Evolutionary conservation across 2,113 vertebrate species (phyloP).

Genomic region (Sceloporus tristichus): DNA sequence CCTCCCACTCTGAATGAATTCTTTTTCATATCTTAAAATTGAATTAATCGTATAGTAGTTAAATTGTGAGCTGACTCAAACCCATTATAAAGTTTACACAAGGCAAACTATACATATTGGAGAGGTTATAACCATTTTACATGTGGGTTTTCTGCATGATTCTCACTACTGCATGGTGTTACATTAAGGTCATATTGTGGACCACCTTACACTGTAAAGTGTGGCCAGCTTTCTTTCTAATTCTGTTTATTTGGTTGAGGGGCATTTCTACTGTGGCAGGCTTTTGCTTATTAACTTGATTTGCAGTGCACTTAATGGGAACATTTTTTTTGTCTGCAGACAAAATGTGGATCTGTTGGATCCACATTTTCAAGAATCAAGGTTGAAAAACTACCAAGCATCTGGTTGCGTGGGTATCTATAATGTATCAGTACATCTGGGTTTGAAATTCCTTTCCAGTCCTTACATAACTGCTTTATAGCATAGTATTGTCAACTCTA

Average conservation of each 20-base stretch:
- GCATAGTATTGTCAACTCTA: too few species aligned
- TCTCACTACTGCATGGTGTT: neutral
- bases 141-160: neutral
- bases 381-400: neutral
- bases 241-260: neutral
- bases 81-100: neutral
- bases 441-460: neutral
- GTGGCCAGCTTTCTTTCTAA: neutral
- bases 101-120: neutral
- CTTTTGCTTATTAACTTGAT: neutral
- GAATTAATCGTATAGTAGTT: neutral
- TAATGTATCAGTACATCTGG: neutral
- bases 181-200: neutral
- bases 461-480: neutral
- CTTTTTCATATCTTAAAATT: neutral
- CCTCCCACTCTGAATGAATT: neutral
- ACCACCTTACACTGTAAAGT: neutral
- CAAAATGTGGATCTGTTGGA: neutral
- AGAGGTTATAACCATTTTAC: neutral
- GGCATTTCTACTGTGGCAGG: neutral
- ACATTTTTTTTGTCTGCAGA: too few species aligned
- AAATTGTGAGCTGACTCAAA: neutral
- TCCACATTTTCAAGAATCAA: neutral
- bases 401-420: neutral
- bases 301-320: too few species aligned